Percentiles rank a stretch among this genome's conserved stretches.
phyloP scores from a whole-genome alignment of 2,113 vertebrate genomes.

The Pelodiscus sinensis region DNA sequence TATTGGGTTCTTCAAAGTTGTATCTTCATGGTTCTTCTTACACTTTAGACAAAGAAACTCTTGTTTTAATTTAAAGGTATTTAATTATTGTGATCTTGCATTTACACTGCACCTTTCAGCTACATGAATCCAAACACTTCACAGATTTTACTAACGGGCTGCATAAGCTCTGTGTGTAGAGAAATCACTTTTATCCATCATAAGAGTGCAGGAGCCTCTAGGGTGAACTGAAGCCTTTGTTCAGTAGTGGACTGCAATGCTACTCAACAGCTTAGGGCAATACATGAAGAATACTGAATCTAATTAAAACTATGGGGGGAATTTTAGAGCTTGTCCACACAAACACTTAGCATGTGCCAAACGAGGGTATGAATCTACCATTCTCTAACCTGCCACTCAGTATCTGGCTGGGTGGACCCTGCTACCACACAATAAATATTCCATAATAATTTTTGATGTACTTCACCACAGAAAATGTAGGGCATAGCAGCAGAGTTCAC shows the following conservation, averaged over 20 bases:
- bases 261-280: neutral
- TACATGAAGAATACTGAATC: neutral
- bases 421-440: neutral
- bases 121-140: neutral
- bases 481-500: neutral
- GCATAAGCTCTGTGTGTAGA: neutral
- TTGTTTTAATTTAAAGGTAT: neutral
- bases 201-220: neutral
- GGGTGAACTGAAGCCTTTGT: neutral
- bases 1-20: neutral
- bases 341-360: neutral
- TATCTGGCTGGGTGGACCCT: neutral
- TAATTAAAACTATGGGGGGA: neutral
- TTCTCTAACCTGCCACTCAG: neutral
- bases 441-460: neutral
- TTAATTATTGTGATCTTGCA: neutral
- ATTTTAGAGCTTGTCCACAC: neutral
- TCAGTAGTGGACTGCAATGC: neutral
- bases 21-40: neutral
- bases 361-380: neutral
- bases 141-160: neutral
- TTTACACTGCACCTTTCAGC: neutral
- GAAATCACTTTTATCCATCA: neutral
- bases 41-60: neutral
- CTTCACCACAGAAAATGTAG: neutral